Base-by-base conservation (phyloP, 92 coral and sea anemone genomes). In the Paragorgia papillata region DNA sequence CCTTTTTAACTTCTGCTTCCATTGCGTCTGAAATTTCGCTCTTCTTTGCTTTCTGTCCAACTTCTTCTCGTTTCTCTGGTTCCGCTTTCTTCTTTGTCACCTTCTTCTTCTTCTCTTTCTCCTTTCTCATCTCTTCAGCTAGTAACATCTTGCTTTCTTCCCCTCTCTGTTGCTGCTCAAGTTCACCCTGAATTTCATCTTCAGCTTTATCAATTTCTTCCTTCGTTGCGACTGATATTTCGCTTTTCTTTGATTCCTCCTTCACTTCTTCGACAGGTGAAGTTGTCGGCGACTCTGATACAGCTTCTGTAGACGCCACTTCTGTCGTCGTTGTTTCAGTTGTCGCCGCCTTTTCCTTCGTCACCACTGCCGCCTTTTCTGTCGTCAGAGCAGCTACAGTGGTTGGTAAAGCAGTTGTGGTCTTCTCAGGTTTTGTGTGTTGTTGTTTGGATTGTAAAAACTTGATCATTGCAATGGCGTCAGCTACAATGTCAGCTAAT, bases 1-100 rank as follows among this genome's bases (percentile, higher is more conserved):
- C 77, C 25, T 70, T 26, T 50, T 70, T 48, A 9, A 50, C 22
- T 17, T 56, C 62, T 56, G 9, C 35, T 51, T 50, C 77, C 35
- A 41, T 41, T 3, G 1, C 74, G 14, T 41, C 55, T 20, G 56
- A 41, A 12, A 41, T 24, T 7, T 24, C 49, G 3, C 9, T 19
- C 37, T 33, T 33, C 51, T 43, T 26, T 67, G 25, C 74, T 44
- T 20, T 22, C 26, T 51, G 1, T 31, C 12, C 34, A 7, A 2
- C 44, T 14, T 41, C 58, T 32, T 58, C 34, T 14, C 26, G 15
- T 65, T 65, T 51, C 28, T 14, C 20, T 62, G 27, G 14, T 15
- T 65, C 27, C 14, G 17, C 24, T 19, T 18, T 35, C 7, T 65
- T 39, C 24, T 20, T 19, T 51, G 6, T 17, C 26, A 5, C 58